Base-by-base conservation (phyloP, 1,140 invertebrate genomes). In the Aphelinus certus region DNA sequence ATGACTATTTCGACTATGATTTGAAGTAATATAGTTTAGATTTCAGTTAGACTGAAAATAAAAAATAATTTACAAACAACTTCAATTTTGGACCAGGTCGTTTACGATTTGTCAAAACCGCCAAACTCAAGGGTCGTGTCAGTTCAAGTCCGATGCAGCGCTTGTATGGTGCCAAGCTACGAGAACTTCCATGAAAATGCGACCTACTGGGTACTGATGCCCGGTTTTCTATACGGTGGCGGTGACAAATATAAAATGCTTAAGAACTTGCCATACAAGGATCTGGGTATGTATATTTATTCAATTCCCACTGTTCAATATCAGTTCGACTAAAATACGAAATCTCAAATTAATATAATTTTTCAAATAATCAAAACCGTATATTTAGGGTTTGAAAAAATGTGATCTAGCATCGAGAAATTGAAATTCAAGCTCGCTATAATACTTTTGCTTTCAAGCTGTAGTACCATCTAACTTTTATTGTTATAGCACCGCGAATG, bases 41-140 rank as follows among this genome's bases (percentile, higher is more conserved):
- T 26, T 26, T 26, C 26, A 26, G 26, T 26, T 26, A 26, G 26
- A 26, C 0, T 26, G 26, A 26, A 26, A 26, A 26, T 26, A 26
- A 26, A 26, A 26, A 26, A 26, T 26, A 26, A 26, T 26, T 26
- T 26, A 26, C 26, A 26, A 26, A 26, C 26, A 26, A 26, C 26
- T 26, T 26, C 26, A 26, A 26, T 26, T 26, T 26, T 26, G 26
- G 26, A 26, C 26, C 60, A 89, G 79, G 89, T 92, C 0, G 80
- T 82, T 1, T 92, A 91, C 76, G 88, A 93, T 76, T 73, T 92
- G 1, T 83, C 77, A 7, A 83, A 86, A 75, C 87, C 90, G 7
- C 74, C 78, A 1, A 88, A 88, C 3, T 81, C 86, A 0, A 82
- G 91, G 65, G 90, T 93, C 1, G 83, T 88, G 9, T 84, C 84